Evolutionary conservation across 2,113 vertebrate genomes (phyloP), one percentile per base, ranked within the genome.

Genomic region (Catharus fuscescens): DNA sequence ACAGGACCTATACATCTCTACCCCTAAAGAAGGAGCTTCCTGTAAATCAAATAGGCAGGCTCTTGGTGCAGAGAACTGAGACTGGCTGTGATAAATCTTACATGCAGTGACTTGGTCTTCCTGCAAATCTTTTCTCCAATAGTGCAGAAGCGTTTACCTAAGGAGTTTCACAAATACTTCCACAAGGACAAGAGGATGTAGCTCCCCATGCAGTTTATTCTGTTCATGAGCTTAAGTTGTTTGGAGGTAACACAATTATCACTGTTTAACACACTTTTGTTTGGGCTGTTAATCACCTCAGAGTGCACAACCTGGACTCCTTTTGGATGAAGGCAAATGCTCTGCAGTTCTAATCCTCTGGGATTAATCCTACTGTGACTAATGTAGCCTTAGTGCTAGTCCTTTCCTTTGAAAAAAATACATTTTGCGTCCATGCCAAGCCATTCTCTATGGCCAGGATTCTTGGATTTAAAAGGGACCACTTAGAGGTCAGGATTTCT

Each of bases 61-160:
- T 3, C 6, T 26, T 72, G 36, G 16, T 40, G n/a, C 54, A n/a
- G 57, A 25, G 52, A 57, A 24, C 36, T 2, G 5, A 47, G 47
- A 40, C 31, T 28, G 65, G 20, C 23, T 82, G 38, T 18, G 13
- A 80, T 29, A 74, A 70, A 66, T 20, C 31, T 31, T 21, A 31
- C 1, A 13, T 5, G 20, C 1, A 0, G 10, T 40, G 48, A 70
- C 21, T 24, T 4, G 7, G 2, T 26, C 14, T 42, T 69, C 54
- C 29, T 61, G 60, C 26, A 70, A 52, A 17, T 3, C 3, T 84
- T 50, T 24, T 21, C 19, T 66, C 26, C 31, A 66, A 2, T 0
- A 8, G 18, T 17, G 14, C 21, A 78, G 32, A 23, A 64, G 18
- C 24, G 40, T 56, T 92, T 60, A 53, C 24, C 9, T 24, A 36